These are phyloP conservation scores for Mormyrus lacerda DNA, from an alignment of 2,113 vertebrate genomes.

Conservation along the genomic window DNA sequence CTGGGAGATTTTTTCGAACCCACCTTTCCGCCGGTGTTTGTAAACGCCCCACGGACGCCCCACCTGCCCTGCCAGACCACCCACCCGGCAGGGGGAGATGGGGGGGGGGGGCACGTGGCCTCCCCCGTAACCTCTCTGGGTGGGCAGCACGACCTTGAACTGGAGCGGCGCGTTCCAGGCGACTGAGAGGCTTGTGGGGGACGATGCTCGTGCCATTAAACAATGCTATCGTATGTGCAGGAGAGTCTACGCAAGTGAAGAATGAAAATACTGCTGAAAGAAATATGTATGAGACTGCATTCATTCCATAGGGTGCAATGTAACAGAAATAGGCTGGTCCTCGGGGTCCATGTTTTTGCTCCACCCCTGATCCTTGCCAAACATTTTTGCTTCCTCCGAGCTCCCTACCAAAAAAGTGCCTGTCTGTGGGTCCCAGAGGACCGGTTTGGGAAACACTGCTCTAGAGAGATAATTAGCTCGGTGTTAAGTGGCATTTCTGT, in stretches of 20 bases:
- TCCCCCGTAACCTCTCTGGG: conserved; percentile 69
- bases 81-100: conserved; percentile 65
- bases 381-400: not conserved
- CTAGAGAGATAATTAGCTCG: not conserved
- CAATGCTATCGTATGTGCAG: conserved; percentile 42
- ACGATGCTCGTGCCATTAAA: conserved; percentile 38
- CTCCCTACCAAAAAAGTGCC: not conserved
- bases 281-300: not conserved
- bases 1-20: conserved; percentile 44
- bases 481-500: not conserved
- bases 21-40: conserved; percentile 59
- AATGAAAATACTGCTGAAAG: not conserved
- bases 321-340: not conserved
- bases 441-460: not conserved
- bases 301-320: not conserved
- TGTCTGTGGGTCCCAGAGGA: not conserved
- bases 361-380: too few species aligned
- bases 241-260: not conserved
- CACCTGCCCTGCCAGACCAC: conserved; percentile 71
- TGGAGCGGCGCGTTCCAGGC: conserved; percentile 62
- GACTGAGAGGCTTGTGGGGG: conserved; percentile 51
- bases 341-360: not conserved
- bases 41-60: conserved; percentile 69
- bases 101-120: conserved; percentile 58
- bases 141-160: conserved; percentile 65